Evolutionary conservation across 2,113 vertebrate species (phyloP).

Genomic region (Xiphophorus hellerii): DNA sequence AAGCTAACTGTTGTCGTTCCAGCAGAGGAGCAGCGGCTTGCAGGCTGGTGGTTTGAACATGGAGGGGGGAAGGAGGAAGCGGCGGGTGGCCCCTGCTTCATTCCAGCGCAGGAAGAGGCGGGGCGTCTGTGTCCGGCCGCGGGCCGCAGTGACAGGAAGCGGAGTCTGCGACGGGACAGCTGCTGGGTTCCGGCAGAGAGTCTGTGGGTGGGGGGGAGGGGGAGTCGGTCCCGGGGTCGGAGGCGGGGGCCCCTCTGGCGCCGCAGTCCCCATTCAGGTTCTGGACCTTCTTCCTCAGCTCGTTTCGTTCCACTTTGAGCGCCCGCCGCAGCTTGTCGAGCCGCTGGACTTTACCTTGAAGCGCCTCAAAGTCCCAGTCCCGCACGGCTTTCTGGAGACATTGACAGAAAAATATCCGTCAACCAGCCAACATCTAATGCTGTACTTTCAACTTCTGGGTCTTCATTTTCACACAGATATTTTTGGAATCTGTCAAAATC

Average conservation of each 20-base stretch:
- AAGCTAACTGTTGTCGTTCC: constrained; percentile 22
- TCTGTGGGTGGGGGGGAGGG: constrained; percentile 68
- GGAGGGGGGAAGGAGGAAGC: constrained; percentile 4
- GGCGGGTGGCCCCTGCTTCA: constrained; percentile 51
- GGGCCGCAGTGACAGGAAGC: constrained; percentile 56
- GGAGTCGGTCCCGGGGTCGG: constrained; percentile 66
- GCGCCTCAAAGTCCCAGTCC: constrained; percentile 91
- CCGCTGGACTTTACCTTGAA: constrained; percentile 93
- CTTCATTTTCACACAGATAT: too few relatives aligned
- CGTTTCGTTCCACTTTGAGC: constrained; percentile 93
- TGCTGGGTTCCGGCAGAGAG: constrained; percentile 40
- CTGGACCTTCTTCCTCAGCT: constrained; percentile 97
- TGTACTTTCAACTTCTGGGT: too few relatives aligned
- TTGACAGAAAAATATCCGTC: neutral
- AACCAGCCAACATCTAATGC: neutral
- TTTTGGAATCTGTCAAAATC: too few relatives aligned
- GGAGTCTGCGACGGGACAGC: constrained; percentile 18
- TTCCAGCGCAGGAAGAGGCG: constrained; percentile 58
- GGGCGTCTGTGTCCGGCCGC: constrained; percentile 38
- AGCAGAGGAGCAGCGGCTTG: constrained; percentile 38
- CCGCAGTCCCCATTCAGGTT: constrained; percentile 75
- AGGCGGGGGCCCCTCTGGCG: constrained; percentile 7
- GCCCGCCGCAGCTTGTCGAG: constrained; percentile 96
- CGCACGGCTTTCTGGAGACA: constrained; percentile 88
- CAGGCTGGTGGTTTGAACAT: constrained; percentile 38